Evolutionary conservation across 2,113 vertebrate genomes (phyloP).

Genomic region (Malurus elegans): DNA sequence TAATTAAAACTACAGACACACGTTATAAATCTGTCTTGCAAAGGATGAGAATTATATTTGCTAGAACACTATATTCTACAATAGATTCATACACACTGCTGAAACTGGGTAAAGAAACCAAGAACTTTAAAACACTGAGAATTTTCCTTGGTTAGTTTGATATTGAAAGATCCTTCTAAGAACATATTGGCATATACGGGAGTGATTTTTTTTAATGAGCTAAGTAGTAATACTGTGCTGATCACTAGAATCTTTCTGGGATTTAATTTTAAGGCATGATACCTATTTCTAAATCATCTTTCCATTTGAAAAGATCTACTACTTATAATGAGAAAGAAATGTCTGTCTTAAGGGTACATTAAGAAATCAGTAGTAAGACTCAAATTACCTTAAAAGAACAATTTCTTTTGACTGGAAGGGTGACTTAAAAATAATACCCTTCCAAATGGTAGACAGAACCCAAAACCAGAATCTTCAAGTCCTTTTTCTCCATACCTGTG

Average conservation of each 20-base stretch:
- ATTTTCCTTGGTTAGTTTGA: background rate
- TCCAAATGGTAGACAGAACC: background rate
- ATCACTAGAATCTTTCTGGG: background rate
- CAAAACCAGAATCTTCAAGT: background rate
- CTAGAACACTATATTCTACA: background rate
- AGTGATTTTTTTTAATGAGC: background rate
- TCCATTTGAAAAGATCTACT: background rate
- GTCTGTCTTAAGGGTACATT: background rate
- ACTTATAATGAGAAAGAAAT: background rate
- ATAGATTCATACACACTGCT: background rate
- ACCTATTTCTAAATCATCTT: background rate
- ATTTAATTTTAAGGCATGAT: background rate
- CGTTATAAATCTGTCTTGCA: background rate
- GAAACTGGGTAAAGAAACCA: background rate
- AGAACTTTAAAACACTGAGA: background rate
- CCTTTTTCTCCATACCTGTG: background rate
- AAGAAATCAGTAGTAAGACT: background rate
- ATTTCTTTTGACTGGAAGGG: background rate
- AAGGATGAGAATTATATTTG: background rate
- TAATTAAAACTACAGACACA: slow-evolving; percentile 34
- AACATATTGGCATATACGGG: background rate
- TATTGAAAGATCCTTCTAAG: background rate
- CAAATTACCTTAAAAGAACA: background rate
- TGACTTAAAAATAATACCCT: background rate
- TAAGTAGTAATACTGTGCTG: background rate